A percentile compares a stretch with the other conserved stretches of the same genome.
phyloP scores from a whole-genome alignment of 2,888 invertebrate genomes.

The Calliscelio sp. region DNA sequence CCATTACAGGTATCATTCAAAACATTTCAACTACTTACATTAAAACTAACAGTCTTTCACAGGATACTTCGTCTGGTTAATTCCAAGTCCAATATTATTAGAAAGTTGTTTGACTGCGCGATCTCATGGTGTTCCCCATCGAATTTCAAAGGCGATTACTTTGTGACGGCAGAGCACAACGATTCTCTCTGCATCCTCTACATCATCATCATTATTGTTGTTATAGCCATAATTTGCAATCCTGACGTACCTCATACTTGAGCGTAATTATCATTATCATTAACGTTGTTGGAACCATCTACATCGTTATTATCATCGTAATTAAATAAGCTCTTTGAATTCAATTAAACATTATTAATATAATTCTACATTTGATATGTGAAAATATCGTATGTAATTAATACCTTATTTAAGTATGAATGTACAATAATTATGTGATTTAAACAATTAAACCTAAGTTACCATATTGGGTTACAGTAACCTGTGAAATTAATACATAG shows the following conservation, averaged over 20 bases:
- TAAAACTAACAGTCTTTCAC: no score
- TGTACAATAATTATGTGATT: no score
- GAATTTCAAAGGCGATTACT: constrained; percentile 83
- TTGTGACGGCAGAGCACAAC: constrained; percentile 73
- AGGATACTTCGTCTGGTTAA: no score
- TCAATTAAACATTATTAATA: neutral
- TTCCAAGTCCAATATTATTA: constrained; percentile 75
- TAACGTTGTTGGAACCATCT: constrained; percentile 45
- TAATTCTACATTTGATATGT: neutral
- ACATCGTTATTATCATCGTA: constrained; percentile 77
- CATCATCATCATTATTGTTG: constrained; percentile 78
- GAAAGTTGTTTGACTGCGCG: constrained; percentile 57
- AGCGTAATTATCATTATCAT: constrained; percentile 74
- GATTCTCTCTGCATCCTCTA: constrained; percentile 74
- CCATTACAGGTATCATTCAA: constrained; percentile 90
- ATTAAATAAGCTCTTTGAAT: constrained; percentile 62
- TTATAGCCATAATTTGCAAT: constrained; percentile 50
- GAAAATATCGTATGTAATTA: neutral
- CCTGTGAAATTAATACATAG: no score
- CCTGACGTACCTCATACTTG: constrained; percentile 45
- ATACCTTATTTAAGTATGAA: no score
- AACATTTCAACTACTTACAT: no score
- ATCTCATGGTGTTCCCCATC: constrained; percentile 83
- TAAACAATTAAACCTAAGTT: no score
- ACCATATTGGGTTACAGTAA: no score